Base-by-base conservation (phyloP, 2,888 invertebrate species). In the Philereme transversata region DNA sequence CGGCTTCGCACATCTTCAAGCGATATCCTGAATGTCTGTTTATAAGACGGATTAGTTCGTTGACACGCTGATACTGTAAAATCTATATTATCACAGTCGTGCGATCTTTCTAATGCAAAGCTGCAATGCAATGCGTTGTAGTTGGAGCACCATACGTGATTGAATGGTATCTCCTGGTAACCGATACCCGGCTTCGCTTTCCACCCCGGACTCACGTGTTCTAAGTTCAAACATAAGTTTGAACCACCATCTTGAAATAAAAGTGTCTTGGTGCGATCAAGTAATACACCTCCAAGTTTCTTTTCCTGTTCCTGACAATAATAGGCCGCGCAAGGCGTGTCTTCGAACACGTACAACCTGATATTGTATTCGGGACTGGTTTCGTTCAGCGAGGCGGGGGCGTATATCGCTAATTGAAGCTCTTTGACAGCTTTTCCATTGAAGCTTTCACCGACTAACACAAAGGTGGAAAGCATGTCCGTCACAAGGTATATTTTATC, bases 261-360 rank as follows among this genome's bases (percentile, higher is more conserved):
- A 73, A 99, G 94, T 47, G 96, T 95, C 78, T 97, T 95, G 4
- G 99, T 97, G 74, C 98, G 97, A 82, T 98, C 98, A 74, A 99
- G 93, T 58, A 98, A 92, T 62, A 96, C 95, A 4, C 98, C 99
- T 5, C 98, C 97, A 60, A 98, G 93, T 75, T 95, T 95, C 71
- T 95, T 94, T 79, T 96, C 96, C 72, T 96, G 95, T 45, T 95
- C 95, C 55, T 94, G 93, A 76, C 96, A 95, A 71, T 97, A 97
- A 87, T 99, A 97, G 75, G 97, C 94, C n/a, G 98, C 97, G 73
- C 98, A 98, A 56, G 96, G 96, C 4, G 98, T 98, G 82, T 99
- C 99, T 84, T 99, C 98, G 60, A 99, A 95, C 57, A 98, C 96
- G 87, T 99, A 99, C 43, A 99, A 96, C 66, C 99, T 94, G 70